phyloP scores from a whole-genome alignment of 2,888 invertebrate genomes.

The Lamproptera curius region DNA sequence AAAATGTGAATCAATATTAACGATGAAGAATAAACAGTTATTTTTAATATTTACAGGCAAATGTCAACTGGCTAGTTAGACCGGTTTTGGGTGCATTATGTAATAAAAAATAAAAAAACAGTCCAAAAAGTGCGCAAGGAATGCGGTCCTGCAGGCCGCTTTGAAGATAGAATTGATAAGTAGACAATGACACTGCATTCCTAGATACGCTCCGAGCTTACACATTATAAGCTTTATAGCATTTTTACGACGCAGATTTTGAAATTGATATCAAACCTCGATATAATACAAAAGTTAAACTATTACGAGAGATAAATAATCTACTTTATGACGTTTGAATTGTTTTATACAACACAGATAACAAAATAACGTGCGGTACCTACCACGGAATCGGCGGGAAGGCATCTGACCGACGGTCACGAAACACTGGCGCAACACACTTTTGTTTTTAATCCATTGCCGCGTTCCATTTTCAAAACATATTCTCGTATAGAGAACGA shows the following conservation, averaged over 20 bases:
- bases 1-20: neutral
- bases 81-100: slow-evolving; percentile 41
- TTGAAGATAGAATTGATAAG: slow-evolving; percentile 29
- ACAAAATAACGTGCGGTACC: slow-evolving; percentile 28
- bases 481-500: slow-evolving; percentile 24
- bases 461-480: slow-evolving; percentile 19
- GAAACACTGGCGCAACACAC: slow-evolving; percentile 32
- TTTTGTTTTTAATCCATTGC: slow-evolving; percentile 34
- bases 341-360: slow-evolving; percentile 1
- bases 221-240: neutral
- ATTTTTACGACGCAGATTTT: too few species aligned
- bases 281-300: neutral
- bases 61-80: slow-evolving; percentile 42
- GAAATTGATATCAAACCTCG: too few species aligned
- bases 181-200: slow-evolving; percentile 28
- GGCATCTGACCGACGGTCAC: slow-evolving; percentile 45
- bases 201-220: slow-evolving; percentile 11
- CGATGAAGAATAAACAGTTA: slow-evolving; percentile 12
- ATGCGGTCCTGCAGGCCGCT: slow-evolving; percentile 33
- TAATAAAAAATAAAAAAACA: slow-evolving; percentile 32
- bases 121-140: slow-evolving; percentile 35
- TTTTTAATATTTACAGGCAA: slow-evolving; percentile 23
- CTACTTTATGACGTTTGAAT: too few species aligned
- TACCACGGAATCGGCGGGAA: slow-evolving; percentile 46
- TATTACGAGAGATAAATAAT: too few species aligned